Evolutionary conservation across 2,888 invertebrate genomes (phyloP).

Genomic region (Catocala nupta): DNA sequence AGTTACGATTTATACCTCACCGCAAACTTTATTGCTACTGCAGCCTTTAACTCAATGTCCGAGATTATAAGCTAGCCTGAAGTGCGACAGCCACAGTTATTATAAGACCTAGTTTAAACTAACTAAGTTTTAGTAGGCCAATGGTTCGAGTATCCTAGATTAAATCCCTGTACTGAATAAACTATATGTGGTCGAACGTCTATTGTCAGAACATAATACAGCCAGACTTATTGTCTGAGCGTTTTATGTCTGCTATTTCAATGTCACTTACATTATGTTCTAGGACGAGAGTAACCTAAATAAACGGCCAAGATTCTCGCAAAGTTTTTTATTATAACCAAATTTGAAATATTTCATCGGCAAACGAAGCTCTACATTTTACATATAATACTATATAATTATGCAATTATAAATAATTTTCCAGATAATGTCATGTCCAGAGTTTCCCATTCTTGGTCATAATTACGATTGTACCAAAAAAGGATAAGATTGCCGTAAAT

Average conservation of each 20-base stretch:
- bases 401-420: slow-evolving; percentile 10
- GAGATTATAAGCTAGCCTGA: slow-evolving; percentile 39
- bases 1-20: slow-evolving; percentile 60
- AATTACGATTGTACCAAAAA: slow-evolving; percentile 30
- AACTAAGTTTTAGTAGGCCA: too few species aligned
- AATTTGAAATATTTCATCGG: too few species aligned
- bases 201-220: too few species aligned
- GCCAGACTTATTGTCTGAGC: too few species aligned
- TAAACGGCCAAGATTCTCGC: too few species aligned
- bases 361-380: not conserved
- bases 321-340: too few species aligned
- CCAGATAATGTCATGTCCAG: not conserved
- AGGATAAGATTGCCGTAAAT: slow-evolving; percentile 31
- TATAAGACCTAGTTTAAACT: not conserved
- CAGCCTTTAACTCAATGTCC: slow-evolving; percentile 29
- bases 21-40: slow-evolving; percentile 45
- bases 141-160: too few species aligned
- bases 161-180: too few species aligned
- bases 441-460: slow-evolving; percentile 11
- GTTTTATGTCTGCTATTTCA: too few species aligned
- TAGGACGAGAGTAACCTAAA: too few species aligned
- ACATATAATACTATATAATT: slow-evolving; percentile 4
- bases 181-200: too few species aligned
- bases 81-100: slow-evolving; percentile 16
- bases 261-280: too few species aligned